phyloP scores from a whole-genome alignment of 2,113 vertebrate genomes.

The Rhea pennata region DNA sequence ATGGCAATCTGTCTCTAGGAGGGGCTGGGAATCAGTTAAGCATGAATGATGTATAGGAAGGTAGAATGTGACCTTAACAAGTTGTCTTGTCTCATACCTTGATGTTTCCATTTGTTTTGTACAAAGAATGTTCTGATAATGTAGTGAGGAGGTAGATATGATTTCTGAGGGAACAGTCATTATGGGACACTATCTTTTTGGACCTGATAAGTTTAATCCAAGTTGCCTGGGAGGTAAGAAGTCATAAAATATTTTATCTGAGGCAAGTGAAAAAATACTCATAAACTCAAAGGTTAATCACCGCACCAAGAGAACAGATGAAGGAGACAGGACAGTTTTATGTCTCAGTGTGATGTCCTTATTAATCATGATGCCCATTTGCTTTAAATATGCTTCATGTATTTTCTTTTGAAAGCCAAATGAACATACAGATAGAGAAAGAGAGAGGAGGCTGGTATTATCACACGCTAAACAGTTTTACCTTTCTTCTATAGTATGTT shows the following conservation, averaged over 20 bases:
- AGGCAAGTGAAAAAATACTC: conserved; percentile 80
- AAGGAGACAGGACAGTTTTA: conserved; percentile 81
- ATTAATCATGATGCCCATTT: conserved; percentile 75
- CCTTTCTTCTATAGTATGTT: not conserved
- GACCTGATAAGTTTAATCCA: conserved; percentile 78
- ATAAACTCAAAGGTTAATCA: conserved; percentile 87
- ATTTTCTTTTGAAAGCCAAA: conserved; percentile 68
- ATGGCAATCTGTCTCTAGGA: conserved; percentile 68
- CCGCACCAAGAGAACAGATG: conserved; percentile 76
- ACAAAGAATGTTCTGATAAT: conserved; percentile 64
- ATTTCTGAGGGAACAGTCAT: conserved; percentile 73
- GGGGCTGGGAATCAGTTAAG: conserved; percentile 72
- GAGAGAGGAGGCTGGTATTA: conserved; percentile 14
- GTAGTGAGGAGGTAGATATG: conserved; percentile 42
- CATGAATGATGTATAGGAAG: conserved; percentile 73
- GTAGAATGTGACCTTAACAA: conserved; percentile 77
- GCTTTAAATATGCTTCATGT: conserved; percentile 60
- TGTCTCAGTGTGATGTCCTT: conserved; percentile 68
- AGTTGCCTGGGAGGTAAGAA: conserved; percentile 82
- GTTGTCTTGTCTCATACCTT: conserved; percentile 69
- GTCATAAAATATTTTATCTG: conserved; percentile 82
- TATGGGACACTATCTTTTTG: conserved; percentile 70
- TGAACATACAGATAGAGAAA: conserved; percentile 52
- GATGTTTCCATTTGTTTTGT: conserved; percentile 76
- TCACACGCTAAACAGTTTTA: not conserved